Percentiles rank a stretch among this genome's conserved stretches.
Evolutionary conservation across 2,113 vertebrate species (phyloP).

Genomic region (Aythya baeri): DNA sequence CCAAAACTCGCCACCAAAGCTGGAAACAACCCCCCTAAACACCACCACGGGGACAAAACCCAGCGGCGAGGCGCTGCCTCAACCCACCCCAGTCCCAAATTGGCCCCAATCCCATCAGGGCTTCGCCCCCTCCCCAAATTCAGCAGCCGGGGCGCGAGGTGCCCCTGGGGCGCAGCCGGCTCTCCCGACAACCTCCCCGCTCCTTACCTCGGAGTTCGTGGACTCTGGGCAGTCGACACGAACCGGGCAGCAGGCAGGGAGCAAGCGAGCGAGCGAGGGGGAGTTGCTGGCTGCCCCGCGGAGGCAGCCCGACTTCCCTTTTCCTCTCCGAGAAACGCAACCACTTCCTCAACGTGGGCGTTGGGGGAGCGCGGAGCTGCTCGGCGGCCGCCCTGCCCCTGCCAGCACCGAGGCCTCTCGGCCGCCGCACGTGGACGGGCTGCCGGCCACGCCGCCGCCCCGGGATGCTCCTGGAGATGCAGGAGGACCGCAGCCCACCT

Average conservation of each 20-base stretch:
- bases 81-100: not conserved
- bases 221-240: constrained; percentile 92
- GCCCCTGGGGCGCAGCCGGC: accelerated
- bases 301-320: constrained; percentile 74
- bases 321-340: constrained; percentile 77
- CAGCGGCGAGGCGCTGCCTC: accelerated
- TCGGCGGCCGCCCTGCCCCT: constrained; percentile 32
- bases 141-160: not conserved
- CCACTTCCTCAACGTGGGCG: constrained; percentile 85
- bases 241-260: constrained; percentile 61
- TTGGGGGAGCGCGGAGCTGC: constrained; percentile 50
- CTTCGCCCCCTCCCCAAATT: not conserved
- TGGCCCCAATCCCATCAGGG: accelerated
- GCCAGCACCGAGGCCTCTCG: not conserved
- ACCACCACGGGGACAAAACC: not conserved
- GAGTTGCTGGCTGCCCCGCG: constrained; percentile 10
- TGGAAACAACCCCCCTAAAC: accelerated
- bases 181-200: not conserved
- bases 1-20: not conserved
- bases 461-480: not conserved
- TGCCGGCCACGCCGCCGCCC: not conserved
- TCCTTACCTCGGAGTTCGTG: constrained; percentile 78
- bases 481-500: not conserved
- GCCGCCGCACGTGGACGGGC: not conserved
- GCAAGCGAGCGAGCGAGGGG: not conserved